Conservation (phyloP, 1,140 invertebrate genomes). For the Bombus sibiricus region DNA sequence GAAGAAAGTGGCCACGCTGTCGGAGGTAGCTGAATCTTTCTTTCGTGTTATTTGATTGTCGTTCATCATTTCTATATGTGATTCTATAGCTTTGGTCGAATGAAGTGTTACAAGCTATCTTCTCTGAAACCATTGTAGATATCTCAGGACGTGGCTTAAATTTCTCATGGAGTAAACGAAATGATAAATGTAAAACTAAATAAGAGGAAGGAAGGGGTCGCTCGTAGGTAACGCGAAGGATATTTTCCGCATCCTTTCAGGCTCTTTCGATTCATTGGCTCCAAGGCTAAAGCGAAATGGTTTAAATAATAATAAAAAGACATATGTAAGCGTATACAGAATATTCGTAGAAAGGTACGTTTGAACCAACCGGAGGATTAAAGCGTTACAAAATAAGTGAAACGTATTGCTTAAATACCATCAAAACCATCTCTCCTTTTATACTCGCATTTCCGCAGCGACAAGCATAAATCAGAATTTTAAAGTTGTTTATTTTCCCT, state of each 20-base stretch:
- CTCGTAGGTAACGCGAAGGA: no score
- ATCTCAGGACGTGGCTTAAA: no score
- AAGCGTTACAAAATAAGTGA: neutral
- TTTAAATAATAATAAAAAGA: neutral
- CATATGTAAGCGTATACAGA: neutral
- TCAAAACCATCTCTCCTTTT: neutral
- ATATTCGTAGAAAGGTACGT: no score
- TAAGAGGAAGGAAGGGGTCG: no score
- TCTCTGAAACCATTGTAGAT: no score
- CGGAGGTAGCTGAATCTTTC: neutral
- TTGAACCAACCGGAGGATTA: neutral
- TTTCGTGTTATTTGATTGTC: neutral
- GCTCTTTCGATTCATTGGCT: neutral
- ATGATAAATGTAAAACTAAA: no score
- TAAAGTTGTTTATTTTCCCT: neutral
- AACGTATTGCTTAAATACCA: neutral
- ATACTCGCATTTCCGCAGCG: neutral
- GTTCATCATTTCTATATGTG: no score
- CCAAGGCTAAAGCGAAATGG: neutral
- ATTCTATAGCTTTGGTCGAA: neutral
- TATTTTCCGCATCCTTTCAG: no score
- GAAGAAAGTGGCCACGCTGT: neutral
- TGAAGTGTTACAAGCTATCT: no score
- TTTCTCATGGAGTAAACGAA: no score
- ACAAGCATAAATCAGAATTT: slow-evolving; percentile 17